A percentile compares a stretch with the other conserved stretches of the same genome.
These are phyloP conservation scores for Brachyptera risi DNA, from an alignment of 2,888 invertebrate genomes.

Conservation along the genomic window DNA sequence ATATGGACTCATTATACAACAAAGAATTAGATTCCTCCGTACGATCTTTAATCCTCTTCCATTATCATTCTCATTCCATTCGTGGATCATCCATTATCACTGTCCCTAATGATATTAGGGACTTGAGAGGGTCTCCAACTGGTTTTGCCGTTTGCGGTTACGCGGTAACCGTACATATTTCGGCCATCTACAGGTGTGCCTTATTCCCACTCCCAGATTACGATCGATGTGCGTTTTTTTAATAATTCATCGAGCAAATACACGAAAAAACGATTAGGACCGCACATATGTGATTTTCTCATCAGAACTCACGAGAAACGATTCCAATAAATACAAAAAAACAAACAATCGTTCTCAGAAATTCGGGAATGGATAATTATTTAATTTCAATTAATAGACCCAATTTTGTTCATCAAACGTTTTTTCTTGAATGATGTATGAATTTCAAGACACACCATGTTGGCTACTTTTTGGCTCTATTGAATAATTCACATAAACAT, in stretches of 20 bases:
- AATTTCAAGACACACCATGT: no score
- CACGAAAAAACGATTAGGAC: constrained; percentile 5
- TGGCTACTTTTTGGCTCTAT: no score
- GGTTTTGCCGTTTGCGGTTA: neutral
- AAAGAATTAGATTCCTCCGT: no score
- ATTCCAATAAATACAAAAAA: neutral
- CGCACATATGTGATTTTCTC: constrained; percentile 9
- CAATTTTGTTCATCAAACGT: neutral
- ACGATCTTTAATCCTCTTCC: no score
- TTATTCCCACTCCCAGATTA: neutral
- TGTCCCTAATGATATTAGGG: no score
- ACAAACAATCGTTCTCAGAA: neutral
- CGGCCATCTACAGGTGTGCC: constrained; percentile 2
- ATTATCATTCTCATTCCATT: no score
- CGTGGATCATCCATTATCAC: no score
- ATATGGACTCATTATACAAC: no score
- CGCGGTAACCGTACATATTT: neutral
- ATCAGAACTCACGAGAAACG: neutral
- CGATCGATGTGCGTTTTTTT: neutral
- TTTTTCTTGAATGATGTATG: no score
- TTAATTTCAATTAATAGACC: neutral
- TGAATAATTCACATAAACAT: no score
- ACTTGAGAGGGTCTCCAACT: no score
- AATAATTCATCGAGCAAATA: neutral
- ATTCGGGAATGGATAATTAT: neutral